Base-by-base conservation (phyloP, 2,797 vertebrate species). In the Gadopsis bispinosus region DNA sequence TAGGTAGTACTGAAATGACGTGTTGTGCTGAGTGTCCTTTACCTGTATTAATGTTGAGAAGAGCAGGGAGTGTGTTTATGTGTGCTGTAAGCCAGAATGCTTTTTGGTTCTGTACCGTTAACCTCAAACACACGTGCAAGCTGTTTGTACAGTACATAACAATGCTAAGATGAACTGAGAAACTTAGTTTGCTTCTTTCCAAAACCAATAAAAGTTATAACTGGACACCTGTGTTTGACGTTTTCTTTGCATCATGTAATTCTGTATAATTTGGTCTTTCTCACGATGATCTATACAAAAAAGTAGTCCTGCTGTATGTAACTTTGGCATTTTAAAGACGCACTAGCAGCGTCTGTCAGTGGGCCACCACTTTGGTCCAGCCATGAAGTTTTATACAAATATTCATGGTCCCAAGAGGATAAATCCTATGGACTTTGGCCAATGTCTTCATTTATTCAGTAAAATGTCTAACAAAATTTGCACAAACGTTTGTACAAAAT, bases 131-230 rank as follows among this genome's bases (percentile, higher is more conserved):
- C 90, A 87, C 83, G 90, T 94, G 90, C 92, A 93, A 93, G 91
- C 88, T 94, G 91, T 95, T 94, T 95, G 93, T 95, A 92, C 89
- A 93, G 84, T 88, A 79, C 87, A 88, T 93, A 90, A 93, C 75
- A 81, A 93, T 39, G 91, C 91, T 93, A 90, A 93, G 88, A 92
- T 90, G 81, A 94, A 92, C 85, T 84, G 88, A 94, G 88, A 90
- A 91, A 91, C 83, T 90, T 92, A 91, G 88, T 94, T 95, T 94
- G 94, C 94, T 94, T 95, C 94, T 95, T 95, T 95, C 92, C 93
- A 94, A 93, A 95, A 94, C 91, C 93, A 96, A 95, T 96, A 95
- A 95, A 95, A 94, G 84, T 91, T 90, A 90, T 94, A 93, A 91
- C 89, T 91, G 91, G 91, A 91, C 55, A 10, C 31, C 50, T 71